Conservation (phyloP, 92 coral and sea anemone genomes). For the Phymanthus crucifer region DNA sequence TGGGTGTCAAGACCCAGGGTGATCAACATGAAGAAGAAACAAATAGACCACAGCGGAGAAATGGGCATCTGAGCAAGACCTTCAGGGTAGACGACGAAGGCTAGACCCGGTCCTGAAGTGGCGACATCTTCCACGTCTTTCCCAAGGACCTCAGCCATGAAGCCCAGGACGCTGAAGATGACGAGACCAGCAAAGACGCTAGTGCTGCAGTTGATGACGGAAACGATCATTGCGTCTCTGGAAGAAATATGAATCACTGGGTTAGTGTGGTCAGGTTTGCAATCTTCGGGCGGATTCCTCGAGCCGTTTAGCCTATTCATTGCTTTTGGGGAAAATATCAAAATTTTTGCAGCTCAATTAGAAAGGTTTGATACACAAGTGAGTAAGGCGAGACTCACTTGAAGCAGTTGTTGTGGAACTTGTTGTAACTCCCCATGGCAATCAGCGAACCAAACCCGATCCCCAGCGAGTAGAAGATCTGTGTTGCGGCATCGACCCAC, state of each 20-base stretch:
- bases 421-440: constrained; percentile 94
- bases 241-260: background rate
- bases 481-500: constrained; percentile 98
- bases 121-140: constrained; percentile 89
- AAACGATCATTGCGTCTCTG: constrained; percentile 94
- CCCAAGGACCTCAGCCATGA: constrained; percentile 94
- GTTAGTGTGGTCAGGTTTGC: too few relatives aligned
- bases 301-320: too few relatives aligned
- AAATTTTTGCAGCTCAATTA: background rate
- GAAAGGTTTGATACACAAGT: background rate
- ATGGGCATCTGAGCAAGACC: constrained; percentile 99
- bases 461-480: constrained; percentile 96
- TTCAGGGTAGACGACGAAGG: constrained; percentile 99
- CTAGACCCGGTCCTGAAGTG: constrained; percentile 94
- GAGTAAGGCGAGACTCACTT: constrained; percentile 49
- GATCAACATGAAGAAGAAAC: constrained; percentile 95
- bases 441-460: constrained; percentile 98
- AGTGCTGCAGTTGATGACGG: constrained; percentile 92
- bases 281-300: too few relatives aligned
- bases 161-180: constrained; percentile 97
- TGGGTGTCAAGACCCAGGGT: constrained; percentile 98
- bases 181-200: constrained; percentile 97
- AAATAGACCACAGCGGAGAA: constrained; percentile 95
- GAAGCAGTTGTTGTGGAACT: constrained; percentile 93
- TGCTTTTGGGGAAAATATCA: too few relatives aligned